Conservation (phyloP, 2,888 invertebrate species). For the Colletes collaris region DNA sequence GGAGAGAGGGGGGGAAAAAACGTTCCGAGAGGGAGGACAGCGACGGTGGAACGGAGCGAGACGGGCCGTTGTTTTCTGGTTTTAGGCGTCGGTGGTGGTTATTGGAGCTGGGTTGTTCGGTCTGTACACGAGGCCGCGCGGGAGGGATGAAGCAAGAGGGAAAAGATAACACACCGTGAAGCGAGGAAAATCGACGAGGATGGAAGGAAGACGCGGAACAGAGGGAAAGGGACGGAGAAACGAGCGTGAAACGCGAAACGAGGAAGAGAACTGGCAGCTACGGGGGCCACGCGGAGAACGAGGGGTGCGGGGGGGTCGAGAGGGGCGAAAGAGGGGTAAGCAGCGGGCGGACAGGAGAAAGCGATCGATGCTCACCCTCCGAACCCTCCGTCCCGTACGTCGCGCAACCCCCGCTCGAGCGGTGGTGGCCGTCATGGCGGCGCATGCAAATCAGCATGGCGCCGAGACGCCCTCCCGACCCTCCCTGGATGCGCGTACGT, state of each 20-base stretch:
- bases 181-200: conserved; percentile 59
- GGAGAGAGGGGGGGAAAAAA: not conserved
- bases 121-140: conserved; percentile 33
- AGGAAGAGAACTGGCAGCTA: conserved; percentile 49
- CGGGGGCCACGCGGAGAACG: conserved; percentile 46
- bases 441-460: conserved; percentile 87
- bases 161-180: conserved; percentile 53
- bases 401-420: conserved; percentile 74
- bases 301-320: conserved; percentile 24
- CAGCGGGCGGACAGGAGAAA: conserved; percentile 77
- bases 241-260: conserved; percentile 48
- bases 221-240: not conserved
- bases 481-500: conserved; percentile 68
- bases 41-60: conserved; percentile 21
- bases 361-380: conserved; percentile 85
- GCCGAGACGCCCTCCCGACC: conserved; percentile 83
- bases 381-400: conserved; percentile 73
- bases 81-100: conserved; percentile 63
- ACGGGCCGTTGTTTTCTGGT: conserved; percentile 65
- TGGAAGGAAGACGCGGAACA: conserved; percentile 26
- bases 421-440: conserved; percentile 85
- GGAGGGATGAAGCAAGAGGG: conserved; percentile 41
- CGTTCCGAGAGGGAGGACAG: not conserved
- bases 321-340: conserved; percentile 76
- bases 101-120: conserved; percentile 64